Evolutionary conservation across 2,113 vertebrate genomes (phyloP), one percentile per base, ranked within the genome.

Genomic region (Stigmatopora nigra): DNA sequence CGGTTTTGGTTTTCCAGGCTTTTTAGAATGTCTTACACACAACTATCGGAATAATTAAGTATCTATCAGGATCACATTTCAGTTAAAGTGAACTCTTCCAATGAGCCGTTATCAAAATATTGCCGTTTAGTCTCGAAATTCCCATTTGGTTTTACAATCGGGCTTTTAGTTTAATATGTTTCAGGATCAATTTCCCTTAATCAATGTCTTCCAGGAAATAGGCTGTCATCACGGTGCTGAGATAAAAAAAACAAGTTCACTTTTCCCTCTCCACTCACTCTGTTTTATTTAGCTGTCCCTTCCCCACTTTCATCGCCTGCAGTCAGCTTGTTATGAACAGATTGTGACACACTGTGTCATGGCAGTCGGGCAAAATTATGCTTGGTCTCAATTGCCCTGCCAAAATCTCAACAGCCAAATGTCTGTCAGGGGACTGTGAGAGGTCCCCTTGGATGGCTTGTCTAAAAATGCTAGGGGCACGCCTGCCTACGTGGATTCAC

Each of bases 281-380:
- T 64, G 68, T 81, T 80, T 77, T 81, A 71, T 78, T 78, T 75
- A 70, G 70, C 71, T 63, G 72, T 69, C 73, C 59, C 65, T 47
- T 77, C 76, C 75, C 69, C 64, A 72, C 68, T 64, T 73, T 53
- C 46, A 35, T 57, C 8, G 78, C 80, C 85, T 73, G 71, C 71
- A 80, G 85, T 76, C 51, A 38, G 88, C 88, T 90, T 91, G 90
- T 94, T 89, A 91, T 91, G 92, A 92, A 92, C 91, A 94, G 92
- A 93, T 91, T 92, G 89, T 92, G 92, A 94, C 94, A 95, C 92
- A 93, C 91, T 93, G 90, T 93, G 93, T 92, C 94, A 94, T 87
- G 92, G 92, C 89, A 81, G 93, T 94, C 92, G 80, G 90, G 91
- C 93, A 82, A 92, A 92, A 93, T 97, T 93, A 92, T 89, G 89